Base-by-base conservation (phyloP, 2,797 vertebrate species). In the Protonibea diacanthus region DNA sequence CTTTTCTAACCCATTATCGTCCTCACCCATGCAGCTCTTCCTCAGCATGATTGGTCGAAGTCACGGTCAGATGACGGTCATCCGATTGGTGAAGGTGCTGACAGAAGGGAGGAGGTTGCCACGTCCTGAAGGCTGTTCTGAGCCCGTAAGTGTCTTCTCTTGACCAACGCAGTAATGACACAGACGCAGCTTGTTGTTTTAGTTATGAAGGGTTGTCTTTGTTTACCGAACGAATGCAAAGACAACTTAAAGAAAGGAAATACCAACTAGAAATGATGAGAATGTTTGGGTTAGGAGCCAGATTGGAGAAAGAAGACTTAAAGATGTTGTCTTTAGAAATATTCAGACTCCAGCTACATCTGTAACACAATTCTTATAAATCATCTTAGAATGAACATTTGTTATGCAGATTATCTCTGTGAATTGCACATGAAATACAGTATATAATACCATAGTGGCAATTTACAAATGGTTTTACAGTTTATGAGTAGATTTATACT, bases 31-130 rank as follows among this genome's bases (percentile, higher is more conserved):
- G 18, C 93, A 99, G 98, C 92, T 97, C 64, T 99, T 98, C 94
- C 64, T 96, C 47, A 93, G 95, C 53, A 97, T 99, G 95, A 98
- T 99, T 5, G 98, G 97, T 52, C 93, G 86, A 48, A 96, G 95
- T 3, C 97, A 99, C 0, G 98, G 98, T 25, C 97, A 98, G 95
- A 99, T 99, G 98, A 99, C 97, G 0, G 96, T 99, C 40, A 96
- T 97, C 0, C 94, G 96, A 78, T 89, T 99, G 74, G 96, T 99
- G 74, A 93, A 94, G 0, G 90, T 95, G 63, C 71, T 99, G 85
- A 93, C 96, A 49, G 97, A 97, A 0, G 97, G 96, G 11, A 95
- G 89, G 47, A 95, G 98, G n/a, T 76, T 99, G 91, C 97, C 97
- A 0, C 92, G 95, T 21, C 98, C 98, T 0, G 94, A 95, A 0